Base-by-base conservation (phyloP, 2,113 vertebrate species). In the Nycticorax nycticorax region DNA sequence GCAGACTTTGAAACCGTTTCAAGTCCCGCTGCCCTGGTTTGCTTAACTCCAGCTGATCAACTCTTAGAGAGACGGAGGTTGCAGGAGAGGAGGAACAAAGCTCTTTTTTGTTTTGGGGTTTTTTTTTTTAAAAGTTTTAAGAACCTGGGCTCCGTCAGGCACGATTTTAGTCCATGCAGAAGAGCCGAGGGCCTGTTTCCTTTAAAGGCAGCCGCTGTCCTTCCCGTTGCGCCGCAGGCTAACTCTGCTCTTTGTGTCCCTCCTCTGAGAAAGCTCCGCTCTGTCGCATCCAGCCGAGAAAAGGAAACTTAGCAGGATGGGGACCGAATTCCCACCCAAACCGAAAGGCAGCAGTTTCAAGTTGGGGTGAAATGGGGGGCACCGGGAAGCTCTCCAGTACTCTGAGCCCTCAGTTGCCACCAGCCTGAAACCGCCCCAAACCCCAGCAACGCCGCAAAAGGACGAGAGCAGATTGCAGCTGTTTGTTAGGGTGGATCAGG, bases 131-230 rank as follows among this genome's bases (percentile, higher is more conserved):
- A 5, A 43, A 28, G 26, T 75, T 87, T 78, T 76, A 79, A 77
- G 72, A 56, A 22, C 24, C 62, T 72, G 45, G 20, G n/a, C 20
- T 56, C 39, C 8, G 32, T 19, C 45, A 57, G 78, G 22, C n/a
- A 62, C 23, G 30, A 33, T 87, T 88, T 93, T 76, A 67, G 21
- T 87, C 50, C 69, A 16, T 0, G 7, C 14, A 73, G 81, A 95
- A 64, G 15, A 82, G 71, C 88, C 3, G 4, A 68, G 71, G 32
- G 20, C 21, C 95, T 39, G 39, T 62, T 95, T 81, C 96, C 94
- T 93, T 97, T 95, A 94, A 97, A 97, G 94, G 93, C 85, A 97
- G 95, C 84, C 5, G 45, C 85, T 93, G 83, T 63, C 88, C 66
- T 84, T 68, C 45, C 43, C 8, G 13, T 76, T 50, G n/a, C n/a